These are phyloP conservation scores for Tetrax tetrax DNA, from an alignment of 2,113 vertebrate genomes.

Conservation along the genomic window DNA sequence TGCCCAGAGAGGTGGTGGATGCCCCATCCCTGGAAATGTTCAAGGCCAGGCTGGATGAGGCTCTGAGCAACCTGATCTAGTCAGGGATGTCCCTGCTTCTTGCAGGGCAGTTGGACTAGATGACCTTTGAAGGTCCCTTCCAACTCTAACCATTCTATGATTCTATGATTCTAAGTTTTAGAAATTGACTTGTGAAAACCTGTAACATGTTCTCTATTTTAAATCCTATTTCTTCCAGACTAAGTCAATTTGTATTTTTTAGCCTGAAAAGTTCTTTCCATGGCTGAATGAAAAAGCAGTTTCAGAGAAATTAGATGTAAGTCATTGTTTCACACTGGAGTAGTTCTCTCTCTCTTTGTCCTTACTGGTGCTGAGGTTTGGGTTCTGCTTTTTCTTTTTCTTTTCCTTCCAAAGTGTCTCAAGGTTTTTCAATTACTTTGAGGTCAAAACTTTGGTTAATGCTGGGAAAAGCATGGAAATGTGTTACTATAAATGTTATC, in stretches of 20 bases:
- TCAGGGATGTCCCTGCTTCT: too few relatives aligned
- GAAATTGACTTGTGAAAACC: not conserved
- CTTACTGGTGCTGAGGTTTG: not conserved
- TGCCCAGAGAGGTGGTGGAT: too few relatives aligned
- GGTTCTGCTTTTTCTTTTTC: not conserved
- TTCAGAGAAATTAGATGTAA: slow-evolving; percentile 11
- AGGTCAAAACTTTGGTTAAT: not conserved
- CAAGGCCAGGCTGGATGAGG: too few relatives aligned
- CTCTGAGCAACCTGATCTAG: too few relatives aligned
- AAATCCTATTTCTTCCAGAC: not conserved
- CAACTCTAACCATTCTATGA: too few relatives aligned
- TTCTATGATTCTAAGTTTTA: too few relatives aligned
- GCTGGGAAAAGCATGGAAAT: not conserved
- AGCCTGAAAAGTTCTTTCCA: not conserved
- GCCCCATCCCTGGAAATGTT: too few relatives aligned
- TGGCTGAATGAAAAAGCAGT: not conserved
- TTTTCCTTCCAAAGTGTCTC: not conserved
- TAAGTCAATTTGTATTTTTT: not conserved
- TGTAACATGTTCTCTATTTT: not conserved
- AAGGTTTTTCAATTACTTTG: slow-evolving; percentile 13
- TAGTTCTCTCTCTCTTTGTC: not conserved
- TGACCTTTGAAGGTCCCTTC: too few relatives aligned
- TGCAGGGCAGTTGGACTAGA: too few relatives aligned
- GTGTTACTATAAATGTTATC: not conserved
- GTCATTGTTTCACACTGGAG: slow-evolving; percentile 11